Conservation (phyloP, 1,140 invertebrate genomes). For the Leptinotarsa defecta region DNA sequence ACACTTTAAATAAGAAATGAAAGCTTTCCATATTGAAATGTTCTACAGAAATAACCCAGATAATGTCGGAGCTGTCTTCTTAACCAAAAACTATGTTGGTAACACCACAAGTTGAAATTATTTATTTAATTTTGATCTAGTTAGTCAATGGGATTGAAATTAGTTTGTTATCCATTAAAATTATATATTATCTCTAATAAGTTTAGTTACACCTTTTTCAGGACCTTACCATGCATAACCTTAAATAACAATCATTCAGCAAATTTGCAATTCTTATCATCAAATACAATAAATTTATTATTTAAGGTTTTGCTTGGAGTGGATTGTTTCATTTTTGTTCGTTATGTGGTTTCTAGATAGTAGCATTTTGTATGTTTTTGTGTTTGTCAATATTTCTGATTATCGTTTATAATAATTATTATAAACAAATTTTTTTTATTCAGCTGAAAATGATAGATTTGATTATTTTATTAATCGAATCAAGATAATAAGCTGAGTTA, state of each 20-base stretch:
- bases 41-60: no score
- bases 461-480: neutral
- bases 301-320: neutral
- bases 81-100: no score
- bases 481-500: neutral
- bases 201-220: neutral
- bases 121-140: no score
- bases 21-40: no score
- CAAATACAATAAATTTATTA: neutral
- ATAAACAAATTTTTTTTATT: neutral
- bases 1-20: no score
- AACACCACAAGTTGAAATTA: no score
- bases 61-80: no score
- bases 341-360: neutral
- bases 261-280: neutral
- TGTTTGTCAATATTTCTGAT: neutral
- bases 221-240: neutral
- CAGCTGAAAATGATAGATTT: neutral
- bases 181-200: neutral
- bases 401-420: neutral
- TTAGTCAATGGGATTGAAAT: neutral
- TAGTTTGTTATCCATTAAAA: neutral
- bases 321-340: neutral
- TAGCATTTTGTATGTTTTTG: conserved; percentile 3
- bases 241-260: neutral